A percentile compares a stretch with the other conserved stretches of the same genome.
Evolutionary conservation across 2,797 vertebrate genomes (phyloP).

Genomic region (Sebastes hubbsi): DNA sequence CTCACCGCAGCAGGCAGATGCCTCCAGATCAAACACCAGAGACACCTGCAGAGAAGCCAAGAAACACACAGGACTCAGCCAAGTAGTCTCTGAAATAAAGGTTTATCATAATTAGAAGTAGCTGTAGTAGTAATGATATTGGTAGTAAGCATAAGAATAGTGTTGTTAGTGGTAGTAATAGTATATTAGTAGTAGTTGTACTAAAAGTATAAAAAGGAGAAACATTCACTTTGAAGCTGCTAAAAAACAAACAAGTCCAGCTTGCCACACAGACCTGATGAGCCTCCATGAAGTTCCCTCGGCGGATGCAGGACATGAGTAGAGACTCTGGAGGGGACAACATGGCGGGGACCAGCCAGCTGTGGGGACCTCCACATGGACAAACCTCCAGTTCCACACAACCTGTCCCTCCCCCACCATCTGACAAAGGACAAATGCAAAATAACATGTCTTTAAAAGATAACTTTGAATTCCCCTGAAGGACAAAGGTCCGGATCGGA

Average conservation of each 20-base stretch:
- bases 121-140: neutral
- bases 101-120: neutral
- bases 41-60: conserved; percentile 84
- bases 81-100: neutral
- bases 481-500: neutral
- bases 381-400: conserved; percentile 64
- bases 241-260: neutral
- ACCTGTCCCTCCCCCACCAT: conserved; percentile 80
- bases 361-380: conserved; percentile 76
- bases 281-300: conserved; percentile 92
- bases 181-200: neutral
- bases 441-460: neutral
- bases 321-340: conserved; percentile 94
- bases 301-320: conserved; percentile 92
- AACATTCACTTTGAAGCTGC: neutral
- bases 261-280: conserved; percentile 85
- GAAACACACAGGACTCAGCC: neutral
- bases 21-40: conserved; percentile 88
- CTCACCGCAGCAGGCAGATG: conserved; percentile 87
- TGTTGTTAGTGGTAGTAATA: neutral
- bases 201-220: neutral
- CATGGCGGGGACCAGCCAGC: conserved; percentile 92
- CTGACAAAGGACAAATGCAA: conserved; percentile 69
- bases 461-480: neutral
- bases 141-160: neutral